Conservation (phyloP, 2,113 vertebrate species). For the Epinephelus fuscoguttatus region DNA sequence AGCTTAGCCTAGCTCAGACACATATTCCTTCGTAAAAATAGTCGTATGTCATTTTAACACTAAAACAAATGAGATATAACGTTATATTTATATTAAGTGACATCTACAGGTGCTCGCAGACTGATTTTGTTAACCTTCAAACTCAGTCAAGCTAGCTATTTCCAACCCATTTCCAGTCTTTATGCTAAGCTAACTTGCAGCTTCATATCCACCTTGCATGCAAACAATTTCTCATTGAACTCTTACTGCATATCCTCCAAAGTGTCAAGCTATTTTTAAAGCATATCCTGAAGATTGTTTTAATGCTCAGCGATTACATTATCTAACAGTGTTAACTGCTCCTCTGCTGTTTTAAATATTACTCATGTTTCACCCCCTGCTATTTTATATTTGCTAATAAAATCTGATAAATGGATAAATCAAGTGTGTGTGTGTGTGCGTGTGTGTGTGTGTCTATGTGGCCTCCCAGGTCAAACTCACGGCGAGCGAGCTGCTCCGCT, state of each 20-base stretch:
- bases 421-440: slow-evolving; percentile 40
- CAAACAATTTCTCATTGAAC: not conserved
- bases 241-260: not conserved
- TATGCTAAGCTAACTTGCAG: not conserved
- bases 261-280: not conserved
- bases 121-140: not conserved
- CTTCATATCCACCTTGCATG: not conserved
- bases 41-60: too few species aligned
- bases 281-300: not conserved
- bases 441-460: slow-evolving; percentile 38
- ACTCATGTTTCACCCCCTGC: slow-evolving; percentile 27
- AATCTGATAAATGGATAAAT: slow-evolving; percentile 48
- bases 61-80: too few species aligned
- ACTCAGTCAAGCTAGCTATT: not conserved
- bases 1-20: too few species aligned
- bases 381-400: slow-evolving; percentile 59
- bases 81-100: not conserved
- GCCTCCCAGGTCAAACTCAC: slow-evolving; percentile 59
- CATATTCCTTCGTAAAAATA: too few species aligned
- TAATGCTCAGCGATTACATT: not conserved
- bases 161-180: not conserved
- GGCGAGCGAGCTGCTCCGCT: slow-evolving; percentile 60
- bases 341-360: slow-evolving; percentile 30
- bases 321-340: not conserved
- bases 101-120: not conserved